phyloP scores from a whole-genome alignment of 2,797 vertebrate genomes.

The Gouania willdenowi region DNA sequence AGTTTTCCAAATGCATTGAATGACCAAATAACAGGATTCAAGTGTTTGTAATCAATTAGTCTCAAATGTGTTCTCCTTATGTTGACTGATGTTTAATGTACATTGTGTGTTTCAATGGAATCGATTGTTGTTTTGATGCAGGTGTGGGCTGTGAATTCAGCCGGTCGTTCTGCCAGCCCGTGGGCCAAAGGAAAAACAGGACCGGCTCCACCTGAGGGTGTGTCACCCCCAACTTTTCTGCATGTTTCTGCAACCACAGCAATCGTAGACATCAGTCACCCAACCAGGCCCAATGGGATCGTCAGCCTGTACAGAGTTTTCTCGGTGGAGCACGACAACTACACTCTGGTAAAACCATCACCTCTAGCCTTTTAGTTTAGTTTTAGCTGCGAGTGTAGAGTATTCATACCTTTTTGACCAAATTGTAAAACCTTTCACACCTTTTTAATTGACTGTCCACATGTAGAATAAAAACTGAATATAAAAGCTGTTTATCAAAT shows the following conservation, averaged over 20 bases:
- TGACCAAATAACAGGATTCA: slow-evolving; percentile 5
- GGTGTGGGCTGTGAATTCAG: slow-evolving; percentile 88
- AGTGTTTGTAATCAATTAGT: no score
- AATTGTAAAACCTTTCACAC: not conserved
- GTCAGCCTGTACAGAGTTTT: slow-evolving; percentile 87
- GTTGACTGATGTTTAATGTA: not conserved
- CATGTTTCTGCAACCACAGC: slow-evolving; percentile 80
- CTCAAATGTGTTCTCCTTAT: no score
- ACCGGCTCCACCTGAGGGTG: slow-evolving; percentile 85
- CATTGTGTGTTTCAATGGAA: no score
- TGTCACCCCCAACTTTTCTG: slow-evolving; percentile 74
- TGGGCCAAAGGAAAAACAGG: slow-evolving; percentile 84
- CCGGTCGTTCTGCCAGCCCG: slow-evolving; percentile 73
- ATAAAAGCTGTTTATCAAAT: no score
- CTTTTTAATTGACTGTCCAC: no score
- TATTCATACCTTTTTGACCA: not conserved
- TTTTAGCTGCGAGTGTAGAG: no score
- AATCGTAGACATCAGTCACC: slow-evolving; percentile 80
- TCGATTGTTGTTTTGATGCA: slow-evolving; percentile 56
- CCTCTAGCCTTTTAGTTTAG: no score
- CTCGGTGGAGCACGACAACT: slow-evolving; percentile 64
- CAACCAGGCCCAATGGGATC: slow-evolving; percentile 81
- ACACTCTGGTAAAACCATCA: slow-evolving; percentile 75
- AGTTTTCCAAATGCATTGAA: slow-evolving; percentile 26
- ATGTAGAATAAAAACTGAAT: no score